Conservation (phyloP, 1,140 invertebrate genomes). For the Danaus melanippus region DNA sequence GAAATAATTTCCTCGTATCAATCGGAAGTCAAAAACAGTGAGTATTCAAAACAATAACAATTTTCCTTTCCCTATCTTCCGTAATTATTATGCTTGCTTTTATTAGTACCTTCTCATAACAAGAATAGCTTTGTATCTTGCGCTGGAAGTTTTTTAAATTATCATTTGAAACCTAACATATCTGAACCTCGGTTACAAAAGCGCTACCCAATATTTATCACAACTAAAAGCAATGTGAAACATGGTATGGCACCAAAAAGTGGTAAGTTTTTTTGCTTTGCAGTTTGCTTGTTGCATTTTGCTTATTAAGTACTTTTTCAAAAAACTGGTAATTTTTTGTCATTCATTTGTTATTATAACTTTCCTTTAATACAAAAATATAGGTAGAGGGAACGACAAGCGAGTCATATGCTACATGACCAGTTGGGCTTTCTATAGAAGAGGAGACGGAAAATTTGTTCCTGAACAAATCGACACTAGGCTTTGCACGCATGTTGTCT, state of each 20-base stretch:
- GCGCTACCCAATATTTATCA: no score
- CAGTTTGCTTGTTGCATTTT: no score
- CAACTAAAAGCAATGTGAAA: no score
- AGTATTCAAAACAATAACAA: slow-evolving; percentile 5
- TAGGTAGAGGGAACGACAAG: slow-evolving; percentile 53
- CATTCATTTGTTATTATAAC: no score
- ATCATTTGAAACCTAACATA: not conserved
- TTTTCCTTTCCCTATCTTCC: not conserved
- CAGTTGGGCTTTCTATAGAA: slow-evolving; percentile 90
- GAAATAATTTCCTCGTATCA: slow-evolving; percentile 17
- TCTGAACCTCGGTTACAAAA: slow-evolving; percentile 7
- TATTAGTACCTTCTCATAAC: slow-evolving; percentile 7
- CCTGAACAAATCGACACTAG: slow-evolving; percentile 86
- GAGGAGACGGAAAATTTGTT: slow-evolving; percentile 85
- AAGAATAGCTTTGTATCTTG: slow-evolving; percentile 1
- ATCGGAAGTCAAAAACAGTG: slow-evolving; percentile 46
- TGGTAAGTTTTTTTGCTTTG: no score
- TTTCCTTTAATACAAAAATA: no score
- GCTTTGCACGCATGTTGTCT: slow-evolving; percentile 91
- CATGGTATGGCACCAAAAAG: no score
- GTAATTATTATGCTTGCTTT: slow-evolving; percentile 9
- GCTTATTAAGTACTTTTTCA: no score
- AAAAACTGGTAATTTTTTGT: no score
- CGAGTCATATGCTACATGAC: slow-evolving; percentile 89
- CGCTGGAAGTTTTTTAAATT: slow-evolving; percentile 1